Conservation (phyloP, 2,113 vertebrate species). For the Gasterosteus aculeatus region DNA sequence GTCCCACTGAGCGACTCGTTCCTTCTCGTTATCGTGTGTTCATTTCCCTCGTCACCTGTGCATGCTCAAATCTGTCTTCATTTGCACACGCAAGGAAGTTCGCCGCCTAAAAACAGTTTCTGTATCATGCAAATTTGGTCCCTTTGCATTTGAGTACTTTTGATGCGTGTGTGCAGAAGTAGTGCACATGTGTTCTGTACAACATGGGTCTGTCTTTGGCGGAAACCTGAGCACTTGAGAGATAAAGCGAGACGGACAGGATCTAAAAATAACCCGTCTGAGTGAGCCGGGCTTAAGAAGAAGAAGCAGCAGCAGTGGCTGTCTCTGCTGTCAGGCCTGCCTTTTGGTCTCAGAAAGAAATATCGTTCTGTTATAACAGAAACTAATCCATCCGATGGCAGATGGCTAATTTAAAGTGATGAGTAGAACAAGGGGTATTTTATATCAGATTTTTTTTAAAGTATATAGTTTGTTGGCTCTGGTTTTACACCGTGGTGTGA, state of each 20-base stretch:
- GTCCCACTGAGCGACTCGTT: slow-evolving; percentile 17
- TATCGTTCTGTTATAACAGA: slow-evolving; percentile 45
- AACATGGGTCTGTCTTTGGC: slow-evolving; percentile 41
- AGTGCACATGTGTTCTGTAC: slow-evolving; percentile 45
- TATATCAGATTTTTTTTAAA: slow-evolving; percentile 29
- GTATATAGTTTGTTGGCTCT: slow-evolving; percentile 37
- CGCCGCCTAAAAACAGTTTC: not conserved
- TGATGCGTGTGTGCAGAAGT: slow-evolving; percentile 3
- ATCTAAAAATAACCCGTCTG: slow-evolving; percentile 74
- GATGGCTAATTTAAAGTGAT: slow-evolving; percentile 65
- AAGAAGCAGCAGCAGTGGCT: slow-evolving; percentile 33
- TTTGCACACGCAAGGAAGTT: not conserved
- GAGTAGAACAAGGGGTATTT: slow-evolving; percentile 27
- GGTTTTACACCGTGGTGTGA: no score
- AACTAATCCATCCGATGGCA: slow-evolving; percentile 56
- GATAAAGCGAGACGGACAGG: slow-evolving; percentile 62
- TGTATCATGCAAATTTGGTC: slow-evolving; percentile 14
- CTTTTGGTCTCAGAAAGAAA: slow-evolving; percentile 53
- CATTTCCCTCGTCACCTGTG: not conserved
- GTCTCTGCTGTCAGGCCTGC: slow-evolving; percentile 49
- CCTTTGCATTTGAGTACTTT: slow-evolving; percentile 22
- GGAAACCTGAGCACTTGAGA: slow-evolving; percentile 66
- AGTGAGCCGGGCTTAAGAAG: slow-evolving; percentile 63
- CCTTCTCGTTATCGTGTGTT: not conserved
- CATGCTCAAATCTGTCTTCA: not conserved